These are phyloP conservation scores for Sebastes cheni DNA, from an alignment of 2,797 vertebrate genomes.

Conservation along the genomic window DNA sequence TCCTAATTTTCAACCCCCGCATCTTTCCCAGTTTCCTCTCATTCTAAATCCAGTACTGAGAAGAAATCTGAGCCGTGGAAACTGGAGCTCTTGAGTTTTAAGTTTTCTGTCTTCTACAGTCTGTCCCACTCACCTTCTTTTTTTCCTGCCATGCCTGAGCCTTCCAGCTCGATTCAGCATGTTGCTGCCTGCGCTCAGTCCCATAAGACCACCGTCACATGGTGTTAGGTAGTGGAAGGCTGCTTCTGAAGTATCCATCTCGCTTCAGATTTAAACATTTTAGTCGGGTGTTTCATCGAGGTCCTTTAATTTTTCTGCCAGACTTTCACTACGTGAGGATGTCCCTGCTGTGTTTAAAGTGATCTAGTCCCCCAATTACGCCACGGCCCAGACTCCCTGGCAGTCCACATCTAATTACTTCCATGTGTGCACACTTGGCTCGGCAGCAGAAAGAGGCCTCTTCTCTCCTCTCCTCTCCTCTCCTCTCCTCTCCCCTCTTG, in stretches of 20 bases:
- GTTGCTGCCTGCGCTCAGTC: constrained; percentile 41
- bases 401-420: constrained; percentile 71
- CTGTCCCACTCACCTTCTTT: background rate
- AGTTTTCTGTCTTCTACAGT: constrained; percentile 5
- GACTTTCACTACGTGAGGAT: constrained; percentile 67
- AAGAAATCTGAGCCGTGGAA: constrained; percentile 32
- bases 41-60: constrained; percentile 40
- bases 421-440: constrained; percentile 71
- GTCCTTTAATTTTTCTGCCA: constrained; percentile 44
- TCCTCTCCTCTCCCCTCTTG: background rate
- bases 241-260: constrained; percentile 26
- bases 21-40: constrained; percentile 60
- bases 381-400: constrained; percentile 67
- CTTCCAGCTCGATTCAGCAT: constrained; percentile 28
- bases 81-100: constrained; percentile 24
- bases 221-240: constrained; percentile 8
- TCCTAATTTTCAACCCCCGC: constrained; percentile 58
- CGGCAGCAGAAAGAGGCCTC: constrained; percentile 38
- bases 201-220: constrained; percentile 26
- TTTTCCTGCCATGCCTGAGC: constrained; percentile 2
- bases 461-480: background rate
- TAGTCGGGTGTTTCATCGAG: constrained; percentile 15
- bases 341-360: constrained; percentile 73
- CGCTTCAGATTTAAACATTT: constrained; percentile 5
- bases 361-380: constrained; percentile 76